A percentile compares a stretch with the other conserved stretches of the same genome.
phyloP scores from a whole-genome alignment of 2,888 invertebrate species.

The Nebria salina region DNA sequence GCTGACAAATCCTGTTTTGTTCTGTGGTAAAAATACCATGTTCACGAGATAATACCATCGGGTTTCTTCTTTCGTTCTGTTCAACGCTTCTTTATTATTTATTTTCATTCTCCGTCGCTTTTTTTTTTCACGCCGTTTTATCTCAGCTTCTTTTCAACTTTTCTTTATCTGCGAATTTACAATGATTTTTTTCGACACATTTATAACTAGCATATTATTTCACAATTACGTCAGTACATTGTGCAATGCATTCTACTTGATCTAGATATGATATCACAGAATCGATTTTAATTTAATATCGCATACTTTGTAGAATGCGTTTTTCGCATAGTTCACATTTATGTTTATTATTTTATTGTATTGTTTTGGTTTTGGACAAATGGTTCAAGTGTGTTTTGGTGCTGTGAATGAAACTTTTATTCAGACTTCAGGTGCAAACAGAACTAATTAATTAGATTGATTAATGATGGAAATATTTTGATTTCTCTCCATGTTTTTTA shows the following conservation, averaged over 20 bases:
- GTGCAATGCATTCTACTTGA: too few species aligned
- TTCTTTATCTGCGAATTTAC: too few species aligned
- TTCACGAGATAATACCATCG: conserved; percentile 4
- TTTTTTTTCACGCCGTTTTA: not conserved
- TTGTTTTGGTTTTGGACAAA: not conserved
- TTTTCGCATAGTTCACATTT: too few species aligned
- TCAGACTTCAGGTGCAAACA: not conserved
- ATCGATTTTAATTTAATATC: too few species aligned
- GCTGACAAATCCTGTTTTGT: conserved; percentile 27
- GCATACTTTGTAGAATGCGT: too few species aligned
- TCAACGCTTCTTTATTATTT: not conserved
- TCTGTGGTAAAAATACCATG: conserved; percentile 13
- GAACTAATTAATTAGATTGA: not conserved
- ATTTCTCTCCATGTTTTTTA: not conserved
- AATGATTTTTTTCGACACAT: too few species aligned
- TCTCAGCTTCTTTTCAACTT: too few species aligned
- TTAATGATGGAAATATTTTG: conserved; percentile 1
- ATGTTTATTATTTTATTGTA: not conserved
- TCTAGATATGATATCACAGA: too few species aligned
- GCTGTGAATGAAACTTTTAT: not conserved
- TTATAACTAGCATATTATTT: too few species aligned
- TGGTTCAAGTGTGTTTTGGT: not conserved
- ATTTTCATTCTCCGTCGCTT: not conserved
- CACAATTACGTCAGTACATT: too few species aligned
- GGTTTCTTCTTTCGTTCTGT: not conserved